Evolutionary conservation across 2,888 invertebrate genomes (phyloP).

Genomic region (Eledone cirrhosa): DNA sequence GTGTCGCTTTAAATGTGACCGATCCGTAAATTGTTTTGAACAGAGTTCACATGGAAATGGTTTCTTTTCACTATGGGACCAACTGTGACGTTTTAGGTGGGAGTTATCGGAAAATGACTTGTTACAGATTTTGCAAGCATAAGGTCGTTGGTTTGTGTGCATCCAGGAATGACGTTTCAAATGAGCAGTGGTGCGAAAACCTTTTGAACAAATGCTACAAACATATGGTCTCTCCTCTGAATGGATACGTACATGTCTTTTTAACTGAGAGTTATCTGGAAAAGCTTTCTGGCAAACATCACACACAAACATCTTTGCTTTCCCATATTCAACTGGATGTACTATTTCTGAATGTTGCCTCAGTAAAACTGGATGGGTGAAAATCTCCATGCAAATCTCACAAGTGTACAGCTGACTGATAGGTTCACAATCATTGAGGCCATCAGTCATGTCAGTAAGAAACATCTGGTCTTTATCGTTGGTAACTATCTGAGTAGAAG

Average conservation of each 20-base stretch:
- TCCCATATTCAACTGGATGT: not conserved
- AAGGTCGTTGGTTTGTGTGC: not conserved
- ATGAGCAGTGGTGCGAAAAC: conserved; percentile 4
- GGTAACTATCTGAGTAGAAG: no score
- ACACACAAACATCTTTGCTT: not conserved
- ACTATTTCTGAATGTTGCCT: no score
- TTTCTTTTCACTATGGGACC: not conserved
- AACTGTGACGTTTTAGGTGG: not conserved
- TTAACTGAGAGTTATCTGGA: not conserved
- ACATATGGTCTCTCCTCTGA: not conserved
- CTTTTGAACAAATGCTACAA: conserved; percentile 12
- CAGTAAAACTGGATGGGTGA: no score
- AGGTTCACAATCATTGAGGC: no score
- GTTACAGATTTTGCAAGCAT: not conserved
- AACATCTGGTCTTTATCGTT: no score
- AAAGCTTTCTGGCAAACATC: conserved; percentile 4
- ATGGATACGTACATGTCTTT: conserved; percentile 8
- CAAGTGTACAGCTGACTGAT: no score
- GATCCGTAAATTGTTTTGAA: not conserved
- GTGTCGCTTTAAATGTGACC: conserved; percentile 8
- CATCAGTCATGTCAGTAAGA: no score
- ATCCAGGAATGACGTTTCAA: conserved; percentile 13
- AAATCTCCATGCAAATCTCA: no score
- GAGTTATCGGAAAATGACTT: not conserved
- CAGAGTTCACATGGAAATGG: conserved; percentile 16